These are phyloP conservation scores for Ornithoptera priamus DNA, from an alignment of 2,888 invertebrate genomes.

Conservation along the genomic window DNA sequence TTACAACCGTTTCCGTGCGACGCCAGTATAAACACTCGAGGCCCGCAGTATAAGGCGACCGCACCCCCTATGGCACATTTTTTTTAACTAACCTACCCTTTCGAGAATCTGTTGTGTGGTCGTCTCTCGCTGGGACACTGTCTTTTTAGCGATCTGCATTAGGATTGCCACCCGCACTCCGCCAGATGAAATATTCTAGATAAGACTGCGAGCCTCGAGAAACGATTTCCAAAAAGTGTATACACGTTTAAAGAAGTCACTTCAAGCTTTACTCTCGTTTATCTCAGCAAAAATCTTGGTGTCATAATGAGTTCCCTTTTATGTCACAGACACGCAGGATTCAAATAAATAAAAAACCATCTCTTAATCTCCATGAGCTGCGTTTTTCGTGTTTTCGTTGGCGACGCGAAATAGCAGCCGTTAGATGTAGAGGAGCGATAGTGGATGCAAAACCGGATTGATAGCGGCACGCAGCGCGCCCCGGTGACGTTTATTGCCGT, in stretches of 20 bases:
- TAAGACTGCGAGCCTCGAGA: too few relatives aligned
- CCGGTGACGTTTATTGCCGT: constrained; percentile 67
- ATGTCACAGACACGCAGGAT: too few relatives aligned
- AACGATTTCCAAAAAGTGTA: too few relatives aligned
- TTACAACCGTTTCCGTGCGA: constrained; percentile 33
- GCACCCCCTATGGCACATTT: constrained; percentile 26
- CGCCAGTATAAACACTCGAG: constrained; percentile 32
- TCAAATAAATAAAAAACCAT: too few relatives aligned
- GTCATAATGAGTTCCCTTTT: too few relatives aligned
- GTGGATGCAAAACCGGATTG: constrained; percentile 69
- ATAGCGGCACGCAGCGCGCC: constrained; percentile 63
- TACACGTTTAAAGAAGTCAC: too few relatives aligned
- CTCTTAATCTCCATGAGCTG: too few relatives aligned
- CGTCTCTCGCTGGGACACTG: constrained; percentile 49
- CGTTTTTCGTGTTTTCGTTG: constrained; percentile 4
- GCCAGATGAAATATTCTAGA: too few relatives aligned
- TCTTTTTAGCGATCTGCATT: constrained; percentile 3
- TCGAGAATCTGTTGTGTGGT: constrained; percentile 20
- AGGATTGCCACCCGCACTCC: constrained; percentile 15
- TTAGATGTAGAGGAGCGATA: constrained; percentile 70
- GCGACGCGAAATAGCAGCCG: constrained; percentile 46
- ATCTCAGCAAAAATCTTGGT: too few relatives aligned
- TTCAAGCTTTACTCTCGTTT: too few relatives aligned
- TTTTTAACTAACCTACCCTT: constrained; percentile 8
- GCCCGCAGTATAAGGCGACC: constrained; percentile 25